Conservation (phyloP, 2,888 invertebrate species). For the Drosophila multiciliata region DNA sequence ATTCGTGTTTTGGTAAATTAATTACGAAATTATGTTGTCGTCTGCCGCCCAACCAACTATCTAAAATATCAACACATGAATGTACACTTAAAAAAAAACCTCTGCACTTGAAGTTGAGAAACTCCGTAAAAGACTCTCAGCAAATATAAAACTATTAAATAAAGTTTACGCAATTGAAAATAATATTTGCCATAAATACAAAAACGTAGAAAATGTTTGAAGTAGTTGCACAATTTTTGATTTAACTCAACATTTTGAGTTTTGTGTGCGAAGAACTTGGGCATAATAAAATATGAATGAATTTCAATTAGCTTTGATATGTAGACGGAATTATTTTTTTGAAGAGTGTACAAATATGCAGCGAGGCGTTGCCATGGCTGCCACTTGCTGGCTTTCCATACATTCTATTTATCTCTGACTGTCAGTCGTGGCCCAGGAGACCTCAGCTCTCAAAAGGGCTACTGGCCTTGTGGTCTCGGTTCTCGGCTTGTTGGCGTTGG, state of each 20-base stretch:
- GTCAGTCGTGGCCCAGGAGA: slow-evolving; percentile 47
- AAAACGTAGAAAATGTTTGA: background rate
- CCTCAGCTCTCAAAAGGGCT: slow-evolving; percentile 7
- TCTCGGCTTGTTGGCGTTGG: slow-evolving; percentile 18
- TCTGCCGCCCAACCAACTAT: slow-evolving; percentile 67
- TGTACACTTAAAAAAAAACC: background rate
- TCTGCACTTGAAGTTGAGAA: no score
- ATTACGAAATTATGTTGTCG: slow-evolving; percentile 82
- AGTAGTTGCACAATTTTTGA: background rate
- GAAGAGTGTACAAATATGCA: slow-evolving; percentile 4
- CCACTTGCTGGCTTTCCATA: slow-evolving; percentile 41
- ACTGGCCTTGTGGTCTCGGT: slow-evolving; percentile 16
- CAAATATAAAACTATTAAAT: background rate
- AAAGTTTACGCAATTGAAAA: background rate
- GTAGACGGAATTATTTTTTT: background rate
- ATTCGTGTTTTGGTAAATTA: slow-evolving; percentile 83
- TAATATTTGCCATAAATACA: background rate
- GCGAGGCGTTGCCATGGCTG: slow-evolving; percentile 28
- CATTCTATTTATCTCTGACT: slow-evolving; percentile 71
- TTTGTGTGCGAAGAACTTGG: background rate
- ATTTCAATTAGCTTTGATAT: background rate
- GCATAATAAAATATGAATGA: background rate
- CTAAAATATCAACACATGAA: slow-evolving; percentile 30
- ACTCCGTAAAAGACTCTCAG: background rate
- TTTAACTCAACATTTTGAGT: background rate